Conservation (phyloP, 1,140 invertebrate genomes). For the Cyphomyrmex costatus region DNA sequence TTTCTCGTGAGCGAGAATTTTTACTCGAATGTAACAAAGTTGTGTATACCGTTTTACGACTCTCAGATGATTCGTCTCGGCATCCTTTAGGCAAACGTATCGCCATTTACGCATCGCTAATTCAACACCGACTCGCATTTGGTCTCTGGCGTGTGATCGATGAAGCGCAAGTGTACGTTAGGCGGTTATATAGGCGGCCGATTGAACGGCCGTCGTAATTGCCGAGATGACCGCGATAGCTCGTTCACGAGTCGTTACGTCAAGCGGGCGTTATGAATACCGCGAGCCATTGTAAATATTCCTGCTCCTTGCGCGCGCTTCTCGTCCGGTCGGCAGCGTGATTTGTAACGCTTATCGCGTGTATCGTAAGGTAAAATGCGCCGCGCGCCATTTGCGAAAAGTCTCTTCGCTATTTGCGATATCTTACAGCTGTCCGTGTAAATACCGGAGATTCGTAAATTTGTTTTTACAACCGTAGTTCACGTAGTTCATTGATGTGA, state of each 20-base stretch:
- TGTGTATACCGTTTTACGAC: too few relatives aligned
- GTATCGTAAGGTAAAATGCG: slow-evolving; percentile 31
- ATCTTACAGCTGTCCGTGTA: neutral
- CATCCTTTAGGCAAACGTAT: neutral
- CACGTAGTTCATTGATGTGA: neutral
- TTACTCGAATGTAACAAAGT: neutral
- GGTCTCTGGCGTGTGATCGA: slow-evolving; percentile 32
- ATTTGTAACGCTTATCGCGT: slow-evolving; percentile 53
- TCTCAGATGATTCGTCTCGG: neutral
- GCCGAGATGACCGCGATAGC: slow-evolving; percentile 56
- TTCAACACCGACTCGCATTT: slow-evolving; percentile 33
- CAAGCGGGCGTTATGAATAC: slow-evolving; percentile 50
- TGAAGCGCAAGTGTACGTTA: slow-evolving; percentile 50
- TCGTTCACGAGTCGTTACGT: slow-evolving; percentile 46
- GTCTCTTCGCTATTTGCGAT: neutral
- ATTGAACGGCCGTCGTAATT: slow-evolving; percentile 55
- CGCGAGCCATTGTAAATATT: slow-evolving; percentile 57
- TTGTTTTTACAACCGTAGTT: slow-evolving; percentile 5
- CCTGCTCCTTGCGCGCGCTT: slow-evolving; percentile 11
- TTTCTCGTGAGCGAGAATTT: neutral
- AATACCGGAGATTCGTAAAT: slow-evolving; percentile 25
- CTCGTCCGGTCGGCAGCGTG: slow-evolving; percentile 32
- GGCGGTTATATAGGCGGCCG: slow-evolving; percentile 23
- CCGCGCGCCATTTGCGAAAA: slow-evolving; percentile 33
- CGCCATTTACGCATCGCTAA: slow-evolving; percentile 14